phyloP scores from a whole-genome alignment of 1,140 invertebrate species.

The Nautilus pompilius region DNA sequence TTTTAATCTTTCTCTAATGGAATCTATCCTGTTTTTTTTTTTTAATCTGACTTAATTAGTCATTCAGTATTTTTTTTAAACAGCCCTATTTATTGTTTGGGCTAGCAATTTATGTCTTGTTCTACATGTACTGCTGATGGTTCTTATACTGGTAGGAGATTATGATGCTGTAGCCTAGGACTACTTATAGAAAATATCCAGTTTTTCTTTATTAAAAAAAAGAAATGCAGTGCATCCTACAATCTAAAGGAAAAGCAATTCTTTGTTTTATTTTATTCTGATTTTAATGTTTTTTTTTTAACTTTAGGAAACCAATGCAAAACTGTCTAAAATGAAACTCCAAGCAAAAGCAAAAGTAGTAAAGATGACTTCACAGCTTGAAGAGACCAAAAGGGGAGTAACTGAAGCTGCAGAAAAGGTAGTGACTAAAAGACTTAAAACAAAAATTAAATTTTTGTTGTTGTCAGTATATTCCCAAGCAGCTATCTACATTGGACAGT shows the following conservation, averaged over 20 bases:
- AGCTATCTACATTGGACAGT: not conserved
- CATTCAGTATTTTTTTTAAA: not conserved
- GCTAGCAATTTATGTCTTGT: not conserved
- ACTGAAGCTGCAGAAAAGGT: constrained; percentile 5
- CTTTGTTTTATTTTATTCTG: not conserved
- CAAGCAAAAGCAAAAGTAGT: constrained; percentile 53
- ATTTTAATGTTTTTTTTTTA: not conserved
- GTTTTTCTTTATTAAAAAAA: too few relatives aligned
- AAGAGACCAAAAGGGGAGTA: constrained; percentile 33
- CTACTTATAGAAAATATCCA: too few relatives aligned
- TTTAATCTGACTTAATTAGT: not conserved
- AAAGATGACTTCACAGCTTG: constrained; percentile 38
- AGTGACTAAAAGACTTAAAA: not conserved
- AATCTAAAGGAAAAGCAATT: not conserved
- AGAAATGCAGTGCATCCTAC: too few relatives aligned
- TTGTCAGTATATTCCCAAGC: not conserved
- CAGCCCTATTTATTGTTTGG: not conserved
- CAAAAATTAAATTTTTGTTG: not conserved
- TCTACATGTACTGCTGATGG: not conserved
- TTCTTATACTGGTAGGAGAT: too few relatives aligned
- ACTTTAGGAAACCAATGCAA: constrained; percentile 50
- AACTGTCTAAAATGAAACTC: constrained; percentile 53
- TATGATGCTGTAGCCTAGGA: too few relatives aligned
- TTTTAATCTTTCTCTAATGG: not conserved
- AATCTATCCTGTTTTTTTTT: not conserved